phyloP scores from a whole-genome alignment of 1,140 invertebrate genomes.

The Sarcophaga bullata region DNA sequence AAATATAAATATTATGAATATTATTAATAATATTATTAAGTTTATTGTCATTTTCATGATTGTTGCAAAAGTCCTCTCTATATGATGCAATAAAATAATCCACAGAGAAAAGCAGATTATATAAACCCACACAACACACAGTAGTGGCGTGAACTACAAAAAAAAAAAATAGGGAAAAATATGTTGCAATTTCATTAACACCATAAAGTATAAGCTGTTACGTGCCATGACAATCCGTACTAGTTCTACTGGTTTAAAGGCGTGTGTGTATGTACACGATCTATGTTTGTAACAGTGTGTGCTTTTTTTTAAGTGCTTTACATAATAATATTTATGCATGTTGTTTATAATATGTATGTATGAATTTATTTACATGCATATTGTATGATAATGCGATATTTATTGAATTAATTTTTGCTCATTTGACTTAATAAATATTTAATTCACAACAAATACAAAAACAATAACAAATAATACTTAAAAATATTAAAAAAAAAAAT shows the following conservation, averaged over 20 bases:
- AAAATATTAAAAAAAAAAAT: not conserved
- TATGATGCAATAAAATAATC: slow-evolving; percentile 30
- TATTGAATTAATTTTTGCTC: slow-evolving; percentile 37
- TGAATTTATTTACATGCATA: slow-evolving; percentile 31
- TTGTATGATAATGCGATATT: slow-evolving; percentile 31
- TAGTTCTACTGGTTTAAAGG: no score
- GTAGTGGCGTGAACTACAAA: not conserved
- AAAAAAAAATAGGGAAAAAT: not conserved
- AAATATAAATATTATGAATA: not conserved
- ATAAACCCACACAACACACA: no score
- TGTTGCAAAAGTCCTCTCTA: not conserved
- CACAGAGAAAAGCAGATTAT: slow-evolving; percentile 15
- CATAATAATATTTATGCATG: not conserved
- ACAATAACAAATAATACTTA: not conserved
- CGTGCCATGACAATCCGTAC: not conserved
- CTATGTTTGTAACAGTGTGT: not conserved
- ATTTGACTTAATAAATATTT: slow-evolving; percentile 34
- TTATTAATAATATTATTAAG: not conserved
- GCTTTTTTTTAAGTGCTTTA: not conserved
- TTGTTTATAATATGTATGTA: not conserved
- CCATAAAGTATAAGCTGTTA: not conserved
- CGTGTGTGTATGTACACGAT: not conserved
- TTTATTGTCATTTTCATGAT: not conserved
- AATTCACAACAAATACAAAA: not conserved
- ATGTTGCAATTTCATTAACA: slow-evolving; percentile 19